Conservation (phyloP, 1,140 invertebrate genomes). For the Dendrolimus punctatus region DNA sequence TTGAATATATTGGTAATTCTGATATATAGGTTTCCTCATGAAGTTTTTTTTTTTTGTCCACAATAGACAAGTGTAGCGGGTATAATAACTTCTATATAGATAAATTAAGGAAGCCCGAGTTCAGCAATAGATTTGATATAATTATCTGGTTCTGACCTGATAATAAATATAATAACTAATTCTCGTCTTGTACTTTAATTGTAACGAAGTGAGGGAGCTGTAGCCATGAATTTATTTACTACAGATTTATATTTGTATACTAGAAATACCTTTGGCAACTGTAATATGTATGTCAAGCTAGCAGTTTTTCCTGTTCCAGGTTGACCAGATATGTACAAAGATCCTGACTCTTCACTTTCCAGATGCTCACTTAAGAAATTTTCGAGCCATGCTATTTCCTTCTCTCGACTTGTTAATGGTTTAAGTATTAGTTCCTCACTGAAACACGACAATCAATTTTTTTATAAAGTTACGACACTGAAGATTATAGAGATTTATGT, state of each 20-base stretch:
- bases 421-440: conserved; percentile 17
- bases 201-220: not conserved
- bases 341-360: conserved; percentile 78
- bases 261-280: conserved; percentile 65
- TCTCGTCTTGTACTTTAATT: too few relatives aligned
- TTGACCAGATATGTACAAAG: conserved; percentile 94
- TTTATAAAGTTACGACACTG: too few relatives aligned
- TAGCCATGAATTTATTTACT: not conserved
- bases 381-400: conserved; percentile 80
- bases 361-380: conserved; percentile 81
- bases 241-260: not conserved
- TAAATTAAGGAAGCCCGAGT: too few relatives aligned
- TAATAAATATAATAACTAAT: too few relatives aligned
- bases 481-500: too few relatives aligned
- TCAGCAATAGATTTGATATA: too few relatives aligned
- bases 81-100: too few relatives aligned
- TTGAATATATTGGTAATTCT: too few relatives aligned
- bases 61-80: too few relatives aligned
- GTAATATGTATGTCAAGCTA: conserved; percentile 82
- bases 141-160: too few relatives aligned
- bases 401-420: conserved; percentile 83
- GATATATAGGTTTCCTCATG: too few relatives aligned
- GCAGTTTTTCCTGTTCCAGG: conserved; percentile 98
- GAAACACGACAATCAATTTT: not conserved
- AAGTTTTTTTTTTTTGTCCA: too few relatives aligned